Evolutionary conservation across 2,797 vertebrate genomes (phyloP).

Genomic region (Nyctalus aviator): DNA sequence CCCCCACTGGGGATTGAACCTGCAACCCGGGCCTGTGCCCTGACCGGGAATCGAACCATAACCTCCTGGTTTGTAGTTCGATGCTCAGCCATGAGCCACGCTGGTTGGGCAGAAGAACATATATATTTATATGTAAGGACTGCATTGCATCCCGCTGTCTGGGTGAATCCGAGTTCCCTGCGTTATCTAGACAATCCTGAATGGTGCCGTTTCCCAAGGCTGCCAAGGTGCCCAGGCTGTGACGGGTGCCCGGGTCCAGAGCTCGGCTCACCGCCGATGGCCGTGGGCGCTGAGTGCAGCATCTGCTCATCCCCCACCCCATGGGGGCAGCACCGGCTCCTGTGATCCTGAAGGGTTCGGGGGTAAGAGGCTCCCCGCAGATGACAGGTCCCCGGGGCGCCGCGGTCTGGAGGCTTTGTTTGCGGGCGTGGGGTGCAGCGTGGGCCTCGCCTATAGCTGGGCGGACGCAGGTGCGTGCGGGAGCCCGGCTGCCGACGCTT

Average conservation of each 20-base stretch:
- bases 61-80: not conserved
- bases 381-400: too few species aligned
- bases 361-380: not conserved
- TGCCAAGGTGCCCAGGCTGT: not conserved
- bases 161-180: not conserved
- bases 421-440: rapidly evolving
- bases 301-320: not conserved
- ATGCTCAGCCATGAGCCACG: not conserved
- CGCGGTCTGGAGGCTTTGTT: not conserved
- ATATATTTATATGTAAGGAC: not conserved
- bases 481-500: not conserved
- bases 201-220: not conserved
- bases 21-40: not conserved
- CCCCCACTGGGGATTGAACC: not conserved
- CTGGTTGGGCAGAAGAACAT: too few species aligned
- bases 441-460: not conserved
- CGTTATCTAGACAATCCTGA: not conserved
- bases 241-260: not conserved
- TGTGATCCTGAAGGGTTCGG: not conserved
- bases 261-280: not conserved
- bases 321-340: too few species aligned
- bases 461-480: not conserved
- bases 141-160: not conserved
- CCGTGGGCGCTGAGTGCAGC: too few species aligned
- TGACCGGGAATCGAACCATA: not conserved